Base-by-base conservation (phyloP, 2,797 vertebrate genomes). In the Sebastes ruberrimus region DNA sequence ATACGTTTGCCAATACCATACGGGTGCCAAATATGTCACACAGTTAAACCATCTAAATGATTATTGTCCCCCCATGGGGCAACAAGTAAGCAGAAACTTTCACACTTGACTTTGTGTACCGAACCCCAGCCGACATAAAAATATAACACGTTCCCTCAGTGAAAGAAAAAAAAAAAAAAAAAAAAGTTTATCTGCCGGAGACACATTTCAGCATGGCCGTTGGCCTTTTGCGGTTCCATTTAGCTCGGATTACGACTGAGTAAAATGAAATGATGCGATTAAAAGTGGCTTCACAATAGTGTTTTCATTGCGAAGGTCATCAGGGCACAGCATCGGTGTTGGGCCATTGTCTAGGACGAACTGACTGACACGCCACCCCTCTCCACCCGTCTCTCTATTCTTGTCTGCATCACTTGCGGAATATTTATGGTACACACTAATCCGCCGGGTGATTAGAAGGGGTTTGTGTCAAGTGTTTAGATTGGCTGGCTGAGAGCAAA, bases 241-340 rank as follows among this genome's bases (percentile, higher is more conserved):
- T 74, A 82, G 56, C 53, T 38, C 13, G 53, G 81, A 88, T 84
- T 84, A 90, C 77, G 76, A 84, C 86, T 20, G 78, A 83, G 72
- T 86, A 66, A 89, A 91, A 86, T 86, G 84, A 89, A 89, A 86
- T 71, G 70, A 91, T 87, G 82, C 71, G 88, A 94, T 94, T 93
- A 80, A 80, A 85, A 85, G 73, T 53, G 81, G 76, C 69, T 74
- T 74, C 60, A 91, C 88, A 86, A 90, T 90, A 74, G 86, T 92
- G 86, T 91, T 93, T 94, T 87, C 74, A 73, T 84, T 84, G 70
- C 66, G 80, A 78, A 94, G 93, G 93, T 93, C 90, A 93, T 86
- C 88, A 62, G 85, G 80, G 87, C 61, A 64, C 72, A 80, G 69
- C 81, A 87, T 90, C 89, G 87, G 82, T 85, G 74, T 82, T 70